Percentiles rank a stretch among this genome's conserved stretches.
Evolutionary conservation across 2,888 invertebrate genomes (phyloP).

Genomic region (Mesorhabditis belari): DNA sequence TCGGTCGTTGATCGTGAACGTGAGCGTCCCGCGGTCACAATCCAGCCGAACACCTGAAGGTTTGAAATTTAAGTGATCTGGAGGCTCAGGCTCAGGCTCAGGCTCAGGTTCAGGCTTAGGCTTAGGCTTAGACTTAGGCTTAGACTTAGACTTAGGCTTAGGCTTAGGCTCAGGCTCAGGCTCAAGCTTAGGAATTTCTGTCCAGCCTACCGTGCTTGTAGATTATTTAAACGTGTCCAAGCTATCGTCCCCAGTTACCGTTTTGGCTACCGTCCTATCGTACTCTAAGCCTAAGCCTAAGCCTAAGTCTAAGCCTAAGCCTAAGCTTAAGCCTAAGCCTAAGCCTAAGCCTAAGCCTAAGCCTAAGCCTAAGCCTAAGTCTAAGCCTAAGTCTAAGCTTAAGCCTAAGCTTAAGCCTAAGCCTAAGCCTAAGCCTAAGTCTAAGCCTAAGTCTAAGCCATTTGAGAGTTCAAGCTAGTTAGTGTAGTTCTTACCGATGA

Average conservation of each 20-base stretch:
- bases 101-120: neutral
- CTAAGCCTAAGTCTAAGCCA: neutral
- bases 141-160: neutral
- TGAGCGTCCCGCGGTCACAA: slow-evolving; percentile 77
- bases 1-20: slow-evolving; percentile 87
- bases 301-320: neutral
- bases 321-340: neutral
- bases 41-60: slow-evolving; percentile 74
- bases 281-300: no score
- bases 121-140: no score
- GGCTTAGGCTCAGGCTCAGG: neutral
- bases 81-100: neutral
- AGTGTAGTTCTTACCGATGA: slow-evolving; percentile 52
- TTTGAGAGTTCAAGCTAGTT: neutral
- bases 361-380: neutral
- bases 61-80: neutral
- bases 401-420: neutral
- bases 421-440: neutral
- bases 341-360: neutral
- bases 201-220: no score
- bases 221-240: no score
- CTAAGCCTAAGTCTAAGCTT: neutral
- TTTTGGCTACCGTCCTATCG: no score
- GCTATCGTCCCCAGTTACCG: no score
- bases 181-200: neutral